Conservation (phyloP, 2,888 invertebrate genomes). For the Yponomeuta malinellus region DNA sequence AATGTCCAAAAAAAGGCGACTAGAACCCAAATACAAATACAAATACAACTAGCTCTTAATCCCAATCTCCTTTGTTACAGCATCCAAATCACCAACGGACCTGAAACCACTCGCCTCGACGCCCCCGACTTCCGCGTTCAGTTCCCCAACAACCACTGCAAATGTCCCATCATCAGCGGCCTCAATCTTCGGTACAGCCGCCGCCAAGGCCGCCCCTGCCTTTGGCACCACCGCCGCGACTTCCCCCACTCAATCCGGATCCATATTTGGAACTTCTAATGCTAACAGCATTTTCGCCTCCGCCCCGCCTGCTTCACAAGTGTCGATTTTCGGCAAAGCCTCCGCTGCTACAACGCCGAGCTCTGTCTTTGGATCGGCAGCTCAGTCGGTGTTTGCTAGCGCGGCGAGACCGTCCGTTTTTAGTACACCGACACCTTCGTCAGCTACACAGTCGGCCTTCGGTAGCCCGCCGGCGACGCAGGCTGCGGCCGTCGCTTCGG, state of each 20-base stretch:
- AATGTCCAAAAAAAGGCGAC: no score
- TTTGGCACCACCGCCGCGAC: slow-evolving; percentile 1
- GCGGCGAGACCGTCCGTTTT: slow-evolving; percentile 13
- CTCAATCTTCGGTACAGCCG: background rate
- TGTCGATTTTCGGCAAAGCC: slow-evolving; percentile 4
- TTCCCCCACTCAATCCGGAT: slow-evolving; percentile 23
- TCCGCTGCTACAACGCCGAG: slow-evolving; percentile 19
- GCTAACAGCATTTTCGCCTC: slow-evolving; percentile 12
- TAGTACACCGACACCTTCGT: slow-evolving; percentile 21
- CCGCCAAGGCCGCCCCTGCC: slow-evolving; percentile 5
- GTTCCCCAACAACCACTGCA: background rate
- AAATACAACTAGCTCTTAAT: no score
- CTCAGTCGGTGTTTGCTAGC: slow-evolving; percentile 15
- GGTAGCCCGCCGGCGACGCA: slow-evolving; percentile 24
- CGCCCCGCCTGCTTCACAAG: background rate
- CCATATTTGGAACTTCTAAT: slow-evolving; percentile 25
- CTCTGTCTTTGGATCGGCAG: slow-evolving; percentile 30
- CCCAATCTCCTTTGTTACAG: background rate
- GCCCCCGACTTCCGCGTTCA: slow-evolving; percentile 15
- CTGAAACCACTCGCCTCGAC: slow-evolving; percentile 20
- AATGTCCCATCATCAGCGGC: background rate
- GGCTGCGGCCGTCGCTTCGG: slow-evolving; percentile 28
- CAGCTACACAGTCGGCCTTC: slow-evolving; percentile 26
- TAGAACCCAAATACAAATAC: no score
- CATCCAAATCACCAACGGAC: background rate